A percentile compares a stretch with the other conserved stretches of the same genome.
phyloP scores from a whole-genome alignment of 1,140 invertebrate genomes.

The Lutraria rhynchaena region DNA sequence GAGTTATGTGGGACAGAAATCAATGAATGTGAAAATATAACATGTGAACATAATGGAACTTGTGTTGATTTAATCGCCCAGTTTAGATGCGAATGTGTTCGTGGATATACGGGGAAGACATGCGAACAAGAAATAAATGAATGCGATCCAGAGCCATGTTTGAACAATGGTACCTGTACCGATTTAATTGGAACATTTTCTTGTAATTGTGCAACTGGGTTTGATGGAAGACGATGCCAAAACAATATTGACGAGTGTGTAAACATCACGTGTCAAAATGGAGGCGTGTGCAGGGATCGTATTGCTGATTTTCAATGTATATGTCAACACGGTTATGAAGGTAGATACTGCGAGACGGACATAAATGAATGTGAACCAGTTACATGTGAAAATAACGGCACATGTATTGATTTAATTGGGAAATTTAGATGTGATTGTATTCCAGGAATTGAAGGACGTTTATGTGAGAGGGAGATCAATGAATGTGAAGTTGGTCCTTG shows the following conservation, averaged over 20 bases:
- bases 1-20: conserved; percentile 84
- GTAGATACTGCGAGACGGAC: conserved; percentile 38
- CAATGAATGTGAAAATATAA: conserved; percentile 9
- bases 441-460: conserved; percentile 95
- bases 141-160: background rate
- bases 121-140: conserved; percentile 85
- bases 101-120: conserved; percentile 95
- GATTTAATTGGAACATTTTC: background rate
- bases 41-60: background rate
- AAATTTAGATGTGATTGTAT: conserved; percentile 87
- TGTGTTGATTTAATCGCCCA: conserved; percentile 3
- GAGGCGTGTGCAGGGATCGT: background rate
- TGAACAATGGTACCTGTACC: conserved; percentile 14
- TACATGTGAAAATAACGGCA: conserved; percentile 93
- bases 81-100: conserved; percentile 84
- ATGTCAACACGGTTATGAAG: background rate
- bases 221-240: conserved; percentile 84
- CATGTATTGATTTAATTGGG: conserved; percentile 87
- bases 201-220: conserved; percentile 30
- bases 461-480: conserved; percentile 90
- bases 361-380: conserved; percentile 60
- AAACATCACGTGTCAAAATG: conserved; percentile 13
- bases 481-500: conserved; percentile 7
- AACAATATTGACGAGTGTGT: conserved; percentile 20
- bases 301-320: background rate